Base-by-base conservation (phyloP, 2,888 invertebrate species). In the Drosophila paracracens region DNA sequence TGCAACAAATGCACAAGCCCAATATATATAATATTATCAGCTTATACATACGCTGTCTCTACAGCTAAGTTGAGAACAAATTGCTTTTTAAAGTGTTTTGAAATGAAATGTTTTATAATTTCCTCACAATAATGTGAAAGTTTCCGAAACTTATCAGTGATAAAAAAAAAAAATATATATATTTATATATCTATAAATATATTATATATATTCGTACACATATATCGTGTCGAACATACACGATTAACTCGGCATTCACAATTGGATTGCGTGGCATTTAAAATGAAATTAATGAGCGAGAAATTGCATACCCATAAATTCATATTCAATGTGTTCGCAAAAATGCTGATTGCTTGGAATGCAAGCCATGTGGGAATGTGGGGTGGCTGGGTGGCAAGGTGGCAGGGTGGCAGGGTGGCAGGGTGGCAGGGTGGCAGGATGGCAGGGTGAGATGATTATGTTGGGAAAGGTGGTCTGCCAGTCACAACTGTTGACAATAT, bases 401-500 rank as follows among this genome's bases (percentile, higher is more conserved):
- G 1, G 13, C 43, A 27, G n/a, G 13, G 7, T 2, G 25, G 31
- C 0, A 11, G 13, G 11, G 11, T 13, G 36, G 6, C 8, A 16
- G 18, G 16, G 11, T 13, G 33, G 4, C 6, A 13, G 33, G 6
- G 1, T 27, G 4, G 27, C 31, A 31, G 0, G 31, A 16, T 13
- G 36, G 6, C 10, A 13, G 31, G 10, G 2, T 3, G 21, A 13
- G 13, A 1, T 1, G 1, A 3, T 2, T 4, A 46, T 2, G 58
- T 48, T 2, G 6, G 27, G 18, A 4, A 1, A 16, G 11, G n/a
- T 18, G 29, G 33, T 11, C 33, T 56, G 50, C 36, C 53, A 68
- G 59, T 65, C 76, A 68, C 77, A 83, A 76, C 65, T 72, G 83
- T 90, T 88, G 89, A 83, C 90, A 86, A 73, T 68, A 71, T 83